Conservation (phyloP, 2,888 invertebrate genomes). For the Amphimallon solstitiale region DNA sequence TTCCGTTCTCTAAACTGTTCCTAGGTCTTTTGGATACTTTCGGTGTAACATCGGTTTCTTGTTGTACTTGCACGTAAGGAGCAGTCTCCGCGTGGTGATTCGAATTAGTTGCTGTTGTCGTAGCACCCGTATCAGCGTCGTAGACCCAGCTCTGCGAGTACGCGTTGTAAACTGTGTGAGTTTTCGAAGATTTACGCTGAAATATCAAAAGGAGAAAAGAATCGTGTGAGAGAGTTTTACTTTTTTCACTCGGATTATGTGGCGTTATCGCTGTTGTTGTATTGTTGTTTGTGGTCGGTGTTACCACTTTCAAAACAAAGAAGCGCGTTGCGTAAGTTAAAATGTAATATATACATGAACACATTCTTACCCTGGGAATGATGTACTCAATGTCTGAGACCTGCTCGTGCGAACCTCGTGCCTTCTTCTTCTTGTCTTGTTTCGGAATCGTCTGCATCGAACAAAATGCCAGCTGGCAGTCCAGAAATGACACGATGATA, state of each 20-base stretch:
- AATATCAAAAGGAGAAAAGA: conserved; percentile 36
- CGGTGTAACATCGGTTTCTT: conserved; percentile 52
- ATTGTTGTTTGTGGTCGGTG: conserved; percentile 13
- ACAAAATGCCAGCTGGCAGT: conserved; percentile 65
- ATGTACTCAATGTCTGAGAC: conserved; percentile 67
- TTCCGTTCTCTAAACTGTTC: conserved; percentile 47
- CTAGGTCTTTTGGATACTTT: conserved; percentile 35
- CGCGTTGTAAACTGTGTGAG: conserved; percentile 60
- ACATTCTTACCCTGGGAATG: conserved; percentile 64
- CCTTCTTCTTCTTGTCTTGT: conserved; percentile 51
- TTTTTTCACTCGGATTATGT: not conserved
- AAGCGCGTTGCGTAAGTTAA: conserved; percentile 16
- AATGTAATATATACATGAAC: too few species aligned
- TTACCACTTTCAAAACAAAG: conserved; percentile 30
- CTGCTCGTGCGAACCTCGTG: conserved; percentile 62
- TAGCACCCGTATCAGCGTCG: conserved; percentile 58
- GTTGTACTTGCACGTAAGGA: conserved; percentile 56
- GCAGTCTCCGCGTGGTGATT: conserved; percentile 51
- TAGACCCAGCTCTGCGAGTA: conserved; percentile 67
- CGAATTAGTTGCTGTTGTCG: conserved; percentile 37
- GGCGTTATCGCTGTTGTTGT: not conserved
- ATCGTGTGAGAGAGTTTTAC: conserved; percentile 18
- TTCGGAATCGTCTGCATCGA: conserved; percentile 60
- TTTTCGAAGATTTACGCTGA: conserved; percentile 61
- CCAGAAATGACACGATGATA: conserved; percentile 63